Evolutionary conservation across 2,113 vertebrate genomes (phyloP).

Genomic region (Vombatus ursinus): DNA sequence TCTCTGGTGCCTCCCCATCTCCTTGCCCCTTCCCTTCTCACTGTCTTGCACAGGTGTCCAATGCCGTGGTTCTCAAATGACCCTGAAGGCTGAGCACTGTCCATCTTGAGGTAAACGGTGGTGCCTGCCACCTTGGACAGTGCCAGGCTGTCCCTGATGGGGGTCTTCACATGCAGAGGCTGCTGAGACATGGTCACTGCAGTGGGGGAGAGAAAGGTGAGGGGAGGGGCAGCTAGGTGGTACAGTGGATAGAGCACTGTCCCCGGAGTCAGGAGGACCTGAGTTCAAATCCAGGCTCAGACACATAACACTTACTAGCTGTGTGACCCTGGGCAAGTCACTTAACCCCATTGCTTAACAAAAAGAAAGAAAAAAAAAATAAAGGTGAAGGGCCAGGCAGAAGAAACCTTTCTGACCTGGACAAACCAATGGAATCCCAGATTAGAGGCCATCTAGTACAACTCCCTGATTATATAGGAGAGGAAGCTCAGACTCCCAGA

Average conservation of each 20-base stretch:
- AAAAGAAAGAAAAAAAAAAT: no score
- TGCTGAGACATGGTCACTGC: slow-evolving; percentile 78
- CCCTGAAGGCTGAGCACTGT: slow-evolving; percentile 89
- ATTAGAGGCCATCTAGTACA: no score
- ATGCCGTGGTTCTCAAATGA: slow-evolving; percentile 95
- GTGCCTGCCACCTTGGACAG: slow-evolving; percentile 87
- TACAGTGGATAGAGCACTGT: no score
- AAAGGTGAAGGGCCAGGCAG: background rate
- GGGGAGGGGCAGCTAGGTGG: no score
- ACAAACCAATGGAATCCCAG: background rate
- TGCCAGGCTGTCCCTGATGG: slow-evolving; percentile 86
- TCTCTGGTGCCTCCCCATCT: background rate
- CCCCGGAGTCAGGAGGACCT: no score
- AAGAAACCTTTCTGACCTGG: background rate
- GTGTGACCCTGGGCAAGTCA: no score
- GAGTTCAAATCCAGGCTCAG: no score
- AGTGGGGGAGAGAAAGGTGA: background rate
- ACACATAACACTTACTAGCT: no score
- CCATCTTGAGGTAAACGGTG: slow-evolving; percentile 89
- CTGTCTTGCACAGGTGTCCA: slow-evolving; percentile 89
- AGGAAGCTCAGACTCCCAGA: no score
- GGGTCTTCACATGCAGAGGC: slow-evolving; percentile 85
- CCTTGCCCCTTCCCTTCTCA: slow-evolving; percentile 68
- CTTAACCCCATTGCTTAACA: no score
- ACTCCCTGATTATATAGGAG: no score